These are phyloP conservation scores for Bungarus multicinctus DNA, from an alignment of 2,113 vertebrate genomes.

Conservation along the genomic window DNA sequence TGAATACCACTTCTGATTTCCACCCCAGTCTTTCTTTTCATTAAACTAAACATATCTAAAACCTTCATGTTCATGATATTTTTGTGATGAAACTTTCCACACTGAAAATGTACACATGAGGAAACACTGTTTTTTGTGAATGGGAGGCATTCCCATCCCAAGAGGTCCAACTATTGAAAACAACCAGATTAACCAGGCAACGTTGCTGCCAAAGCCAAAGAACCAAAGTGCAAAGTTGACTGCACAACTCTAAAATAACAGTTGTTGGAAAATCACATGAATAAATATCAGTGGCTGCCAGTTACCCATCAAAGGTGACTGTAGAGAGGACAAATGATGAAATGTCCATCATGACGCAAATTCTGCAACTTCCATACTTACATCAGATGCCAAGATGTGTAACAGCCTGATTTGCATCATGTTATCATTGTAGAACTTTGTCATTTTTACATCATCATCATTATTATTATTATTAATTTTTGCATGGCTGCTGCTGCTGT, in stretches of 20 bases:
- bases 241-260: background rate
- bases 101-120: background rate
- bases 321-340: background rate
- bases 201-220: background rate
- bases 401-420: background rate
- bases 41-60: background rate
- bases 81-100: background rate
- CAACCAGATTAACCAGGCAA: background rate
- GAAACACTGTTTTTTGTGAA: background rate
- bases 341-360: background rate
- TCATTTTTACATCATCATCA: background rate
- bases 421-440: background rate
- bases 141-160: background rate
- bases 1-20: too few species aligned
- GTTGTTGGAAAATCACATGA: background rate
- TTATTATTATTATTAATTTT: too few species aligned
- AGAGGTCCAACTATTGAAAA: background rate
- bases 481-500: background rate
- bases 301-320: background rate
- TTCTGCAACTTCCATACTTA: background rate
- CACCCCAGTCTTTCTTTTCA: too few species aligned
- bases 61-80: background rate
- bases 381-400: background rate
- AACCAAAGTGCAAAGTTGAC: background rate
- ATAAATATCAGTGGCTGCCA: background rate